Evolutionary conservation across 2,797 vertebrate species (phyloP).

Genomic region (Siniperca undulata): DNA sequence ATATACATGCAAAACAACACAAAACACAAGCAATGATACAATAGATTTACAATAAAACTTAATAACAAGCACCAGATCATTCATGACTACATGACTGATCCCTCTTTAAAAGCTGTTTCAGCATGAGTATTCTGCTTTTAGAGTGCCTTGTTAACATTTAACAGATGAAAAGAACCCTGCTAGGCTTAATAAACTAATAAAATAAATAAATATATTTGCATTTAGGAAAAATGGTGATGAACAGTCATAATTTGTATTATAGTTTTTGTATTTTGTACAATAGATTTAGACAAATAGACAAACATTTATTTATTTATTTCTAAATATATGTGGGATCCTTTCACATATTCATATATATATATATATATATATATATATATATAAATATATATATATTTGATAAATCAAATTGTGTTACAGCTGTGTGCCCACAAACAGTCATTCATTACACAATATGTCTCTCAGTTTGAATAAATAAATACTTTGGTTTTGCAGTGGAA

Average conservation of each 20-base stretch:
- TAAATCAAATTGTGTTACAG: not conserved
- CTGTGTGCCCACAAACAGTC: not conserved
- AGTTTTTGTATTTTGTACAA: not conserved
- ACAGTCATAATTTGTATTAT: no score
- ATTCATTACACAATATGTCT: conserved; percentile 19
- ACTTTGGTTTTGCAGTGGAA: conserved; percentile 37
- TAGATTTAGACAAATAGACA: no score
- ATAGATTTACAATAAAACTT: not conserved
- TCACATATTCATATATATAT: not conserved
- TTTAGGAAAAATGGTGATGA: not conserved
- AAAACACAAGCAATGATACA: not conserved
- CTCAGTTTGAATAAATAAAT: conserved; percentile 20
- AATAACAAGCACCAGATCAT: not conserved
- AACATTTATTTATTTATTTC: not conserved
- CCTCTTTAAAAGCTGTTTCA: not conserved
- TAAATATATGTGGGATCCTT: not conserved
- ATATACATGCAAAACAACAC: not conserved
- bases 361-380: not conserved
- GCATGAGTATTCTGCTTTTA: not conserved
- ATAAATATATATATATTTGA: no score
- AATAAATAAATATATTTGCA: not conserved
- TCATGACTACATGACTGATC: not conserved
- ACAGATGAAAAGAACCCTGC: not conserved
- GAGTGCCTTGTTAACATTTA: not conserved
- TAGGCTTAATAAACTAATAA: not conserved